Percentiles rank a stretch among this genome's conserved stretches.
phyloP scores from a whole-genome alignment of 2,113 vertebrate species.

The Hippocampus barbouri region DNA sequence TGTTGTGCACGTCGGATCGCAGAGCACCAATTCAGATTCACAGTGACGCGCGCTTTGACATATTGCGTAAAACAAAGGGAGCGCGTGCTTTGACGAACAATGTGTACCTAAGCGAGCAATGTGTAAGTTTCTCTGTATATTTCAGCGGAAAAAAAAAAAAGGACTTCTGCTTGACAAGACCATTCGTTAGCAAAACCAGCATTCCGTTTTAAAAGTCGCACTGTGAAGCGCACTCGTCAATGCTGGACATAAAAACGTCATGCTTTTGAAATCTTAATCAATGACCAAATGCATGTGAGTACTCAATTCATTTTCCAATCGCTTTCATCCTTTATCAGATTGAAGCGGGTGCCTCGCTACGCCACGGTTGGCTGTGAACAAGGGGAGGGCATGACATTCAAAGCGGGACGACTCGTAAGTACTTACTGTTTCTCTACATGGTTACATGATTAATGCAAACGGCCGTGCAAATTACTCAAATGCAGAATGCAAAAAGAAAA shows the following conservation, averaged over 20 bases:
- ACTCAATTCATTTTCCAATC: slow-evolving; percentile 2
- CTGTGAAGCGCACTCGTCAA: not conserved
- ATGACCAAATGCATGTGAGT: not conserved
- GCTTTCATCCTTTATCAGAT: slow-evolving; percentile 6
- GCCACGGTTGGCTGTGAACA: not conserved
- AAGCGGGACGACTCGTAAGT: not conserved
- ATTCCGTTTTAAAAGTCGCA: not conserved
- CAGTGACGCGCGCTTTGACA: not conserved
- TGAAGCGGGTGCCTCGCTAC: not conserved
- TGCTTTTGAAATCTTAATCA: slow-evolving; percentile 12
- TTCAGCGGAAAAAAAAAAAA: not conserved
- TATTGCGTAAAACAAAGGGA: not conserved
- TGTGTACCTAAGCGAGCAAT: not conserved
- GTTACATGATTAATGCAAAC: not conserved
- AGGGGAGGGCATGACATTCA: not conserved
- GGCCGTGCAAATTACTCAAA: too few species aligned
- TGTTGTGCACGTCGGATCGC: slow-evolving; percentile 14
- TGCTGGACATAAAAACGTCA: not conserved
- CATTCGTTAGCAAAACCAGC: not conserved
- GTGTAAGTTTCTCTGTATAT: not conserved
- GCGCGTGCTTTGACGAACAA: not conserved
- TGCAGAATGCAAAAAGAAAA: not conserved
- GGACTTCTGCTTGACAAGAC: not conserved
- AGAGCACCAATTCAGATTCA: not conserved
- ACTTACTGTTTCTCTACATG: not conserved